These are phyloP conservation scores for Abscondita cerata DNA, from an alignment of 2,888 invertebrate species.

Conservation along the genomic window DNA sequence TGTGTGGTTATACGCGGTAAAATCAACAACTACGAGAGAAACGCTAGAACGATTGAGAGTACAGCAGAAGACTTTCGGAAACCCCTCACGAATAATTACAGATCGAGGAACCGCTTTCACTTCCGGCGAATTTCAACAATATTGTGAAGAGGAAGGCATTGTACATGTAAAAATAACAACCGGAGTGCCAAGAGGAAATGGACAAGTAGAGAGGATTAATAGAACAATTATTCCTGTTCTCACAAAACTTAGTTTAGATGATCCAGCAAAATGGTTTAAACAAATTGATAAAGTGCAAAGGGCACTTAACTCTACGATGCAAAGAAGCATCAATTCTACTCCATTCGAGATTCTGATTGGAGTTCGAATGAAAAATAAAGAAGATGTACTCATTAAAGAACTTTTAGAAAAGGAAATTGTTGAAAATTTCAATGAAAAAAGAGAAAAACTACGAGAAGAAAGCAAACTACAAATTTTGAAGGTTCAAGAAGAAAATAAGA, in stretches of 20 bases:
- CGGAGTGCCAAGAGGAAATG: slow-evolving; percentile 51
- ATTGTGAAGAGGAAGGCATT: slow-evolving; percentile 50
- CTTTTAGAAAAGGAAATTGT: too few relatives aligned
- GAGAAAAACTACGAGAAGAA: slow-evolving; percentile 17
- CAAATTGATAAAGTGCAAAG: background rate
- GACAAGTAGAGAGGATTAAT: slow-evolving; percentile 52
- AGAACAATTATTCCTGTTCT: too few relatives aligned
- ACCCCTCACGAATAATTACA: background rate
- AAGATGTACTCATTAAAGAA: too few relatives aligned
- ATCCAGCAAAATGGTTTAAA: slow-evolving; percentile 7
- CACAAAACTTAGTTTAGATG: slow-evolving; percentile 1
- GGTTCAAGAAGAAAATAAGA: slow-evolving; percentile 41
- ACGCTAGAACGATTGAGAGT: background rate
- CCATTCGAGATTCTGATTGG: slow-evolving; percentile 11
- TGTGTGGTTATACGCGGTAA: background rate
- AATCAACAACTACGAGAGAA: background rate
- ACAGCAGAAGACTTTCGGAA: background rate
- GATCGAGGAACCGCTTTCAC: background rate
- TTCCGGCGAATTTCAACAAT: slow-evolving; percentile 50
- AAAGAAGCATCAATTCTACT: slow-evolving; percentile 11
- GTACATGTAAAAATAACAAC: slow-evolving; percentile 44
- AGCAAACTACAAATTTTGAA: slow-evolving; percentile 21
- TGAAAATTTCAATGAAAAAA: slow-evolving; percentile 30
- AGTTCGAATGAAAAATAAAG: background rate
- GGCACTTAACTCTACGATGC: slow-evolving; percentile 3